Conservation (phyloP, 2,888 invertebrate species). For the Psylliodes chrysocephalus region DNA sequence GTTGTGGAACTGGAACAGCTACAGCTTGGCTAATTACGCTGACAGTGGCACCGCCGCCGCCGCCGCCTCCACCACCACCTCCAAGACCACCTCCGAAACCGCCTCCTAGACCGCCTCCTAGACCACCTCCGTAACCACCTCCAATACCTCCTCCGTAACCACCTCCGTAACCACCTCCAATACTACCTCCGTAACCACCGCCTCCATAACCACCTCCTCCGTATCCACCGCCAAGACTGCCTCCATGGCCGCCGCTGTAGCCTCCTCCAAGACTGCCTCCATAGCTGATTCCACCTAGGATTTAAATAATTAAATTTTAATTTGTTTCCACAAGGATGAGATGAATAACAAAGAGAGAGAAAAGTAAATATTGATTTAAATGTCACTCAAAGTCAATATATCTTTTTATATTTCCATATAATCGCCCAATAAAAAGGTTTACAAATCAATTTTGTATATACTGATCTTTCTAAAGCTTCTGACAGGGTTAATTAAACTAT, state of each 20-base stretch:
- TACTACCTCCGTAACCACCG: slow-evolving; percentile 32
- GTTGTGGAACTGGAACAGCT: slow-evolving; percentile 60
- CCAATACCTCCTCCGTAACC: slow-evolving; percentile 44
- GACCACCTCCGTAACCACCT: slow-evolving; percentile 39
- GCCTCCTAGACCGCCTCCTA: slow-evolving; percentile 33
- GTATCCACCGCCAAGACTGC: slow-evolving; percentile 18
- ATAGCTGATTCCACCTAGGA: slow-evolving; percentile 13
- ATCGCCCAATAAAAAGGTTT: too few species aligned
- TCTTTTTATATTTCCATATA: too few species aligned
- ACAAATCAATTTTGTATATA: too few species aligned
- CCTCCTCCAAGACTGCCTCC: slow-evolving; percentile 39
- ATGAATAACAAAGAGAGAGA: too few species aligned
- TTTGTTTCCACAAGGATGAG: too few species aligned
- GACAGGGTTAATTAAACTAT: too few species aligned
- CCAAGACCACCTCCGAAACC: slow-evolving; percentile 35
- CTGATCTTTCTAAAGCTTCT: too few species aligned
- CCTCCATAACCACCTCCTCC: slow-evolving; percentile 40
- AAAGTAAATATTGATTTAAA: too few species aligned
- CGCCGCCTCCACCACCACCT: slow-evolving; percentile 45
- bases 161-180: slow-evolving; percentile 36
- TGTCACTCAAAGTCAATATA: too few species aligned
- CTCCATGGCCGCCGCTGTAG: slow-evolving; percentile 40
- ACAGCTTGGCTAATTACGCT: slow-evolving; percentile 59
- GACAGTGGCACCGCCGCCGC: slow-evolving; percentile 59
- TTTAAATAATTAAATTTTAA: too few species aligned